These are phyloP conservation scores for Sylvicola fuscatus DNA, from an alignment of 2,888 invertebrate species.

Conservation along the genomic window DNA sequence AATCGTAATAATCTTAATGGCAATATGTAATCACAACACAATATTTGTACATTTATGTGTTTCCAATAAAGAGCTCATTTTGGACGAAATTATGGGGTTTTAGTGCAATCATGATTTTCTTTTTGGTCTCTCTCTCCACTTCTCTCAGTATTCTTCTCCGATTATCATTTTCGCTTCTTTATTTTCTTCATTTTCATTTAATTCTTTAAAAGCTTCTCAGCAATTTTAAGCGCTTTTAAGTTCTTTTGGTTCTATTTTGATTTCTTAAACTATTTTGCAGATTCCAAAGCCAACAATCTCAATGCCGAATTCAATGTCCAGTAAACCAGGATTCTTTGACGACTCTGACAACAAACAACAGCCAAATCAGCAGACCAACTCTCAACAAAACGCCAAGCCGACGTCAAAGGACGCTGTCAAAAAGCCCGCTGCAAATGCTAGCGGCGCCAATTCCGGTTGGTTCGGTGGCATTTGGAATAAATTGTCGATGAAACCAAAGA, in stretches of 20 bases:
- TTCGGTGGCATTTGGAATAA: constrained; percentile 75
- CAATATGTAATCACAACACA: no score
- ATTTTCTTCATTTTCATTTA: constrained; percentile 8
- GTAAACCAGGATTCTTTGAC: constrained; percentile 17
- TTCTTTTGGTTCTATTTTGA: constrained; percentile 15
- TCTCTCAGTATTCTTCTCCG: no score
- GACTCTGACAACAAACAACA: constrained; percentile 8
- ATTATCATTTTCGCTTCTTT: background rate
- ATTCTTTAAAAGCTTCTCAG: constrained; percentile 15
- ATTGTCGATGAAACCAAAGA: constrained; percentile 62
- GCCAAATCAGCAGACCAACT: constrained; percentile 4
- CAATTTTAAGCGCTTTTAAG: constrained; percentile 7
- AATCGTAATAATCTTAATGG: no score
- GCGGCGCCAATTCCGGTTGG: constrained; percentile 40
- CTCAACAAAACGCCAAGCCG: constrained; percentile 5
- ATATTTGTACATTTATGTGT: no score
- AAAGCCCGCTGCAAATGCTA: constrained; percentile 3
- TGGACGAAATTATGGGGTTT: no score
- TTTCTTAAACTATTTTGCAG: constrained; percentile 15
- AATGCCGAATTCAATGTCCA: constrained; percentile 30
- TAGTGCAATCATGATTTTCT: no score
- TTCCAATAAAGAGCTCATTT: no score
- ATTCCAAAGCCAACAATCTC: constrained; percentile 30
- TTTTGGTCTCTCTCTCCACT: no score
- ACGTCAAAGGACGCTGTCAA: constrained; percentile 5